Evolutionary conservation across 2,888 invertebrate genomes (phyloP).

Genomic region (Xanthia icteritia): DNA sequence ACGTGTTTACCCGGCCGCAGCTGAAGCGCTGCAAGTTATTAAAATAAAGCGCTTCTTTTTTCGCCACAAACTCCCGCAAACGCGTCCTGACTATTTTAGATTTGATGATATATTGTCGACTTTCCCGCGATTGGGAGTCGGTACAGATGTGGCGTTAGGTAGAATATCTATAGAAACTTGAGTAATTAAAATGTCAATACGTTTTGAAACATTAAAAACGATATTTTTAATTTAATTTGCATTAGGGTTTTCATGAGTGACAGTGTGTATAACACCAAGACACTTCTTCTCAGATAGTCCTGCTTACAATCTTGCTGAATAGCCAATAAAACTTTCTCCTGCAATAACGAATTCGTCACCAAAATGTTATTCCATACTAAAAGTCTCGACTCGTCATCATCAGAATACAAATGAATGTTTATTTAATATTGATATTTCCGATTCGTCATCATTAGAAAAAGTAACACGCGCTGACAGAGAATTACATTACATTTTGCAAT

Average conservation of each 20-base stretch:
- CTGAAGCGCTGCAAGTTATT: conserved; percentile 71
- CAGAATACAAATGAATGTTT: not conserved
- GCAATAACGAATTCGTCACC: not conserved
- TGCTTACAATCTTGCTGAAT: not conserved
- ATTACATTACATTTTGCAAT: not conserved
- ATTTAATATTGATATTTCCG: not conserved
- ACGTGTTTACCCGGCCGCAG: conserved; percentile 51
- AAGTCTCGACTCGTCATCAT: not conserved
- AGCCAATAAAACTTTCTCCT: not conserved
- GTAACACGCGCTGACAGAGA: not conserved
- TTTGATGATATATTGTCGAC: conserved; percentile 84
- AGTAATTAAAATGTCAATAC: conserved; percentile 39
- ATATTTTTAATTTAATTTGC: not conserved
- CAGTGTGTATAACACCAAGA: not conserved
- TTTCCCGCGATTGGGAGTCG: conserved; percentile 69
- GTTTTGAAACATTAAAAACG: not conserved
- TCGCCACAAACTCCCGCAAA: conserved; percentile 85
- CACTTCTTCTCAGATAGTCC: not conserved
- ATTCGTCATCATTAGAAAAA: not conserved
- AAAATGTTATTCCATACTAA: not conserved
- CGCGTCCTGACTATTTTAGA: conserved; percentile 84
- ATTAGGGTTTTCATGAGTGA: too few species aligned
- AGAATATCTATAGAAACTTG: conserved; percentile 9
- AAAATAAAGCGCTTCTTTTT: conserved; percentile 81
- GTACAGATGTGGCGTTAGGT: conserved; percentile 60